Percentiles rank a stretch among this genome's conserved stretches.
phyloP scores from a whole-genome alignment of 2,113 vertebrate genomes.

The Otocyon megalotis region DNA sequence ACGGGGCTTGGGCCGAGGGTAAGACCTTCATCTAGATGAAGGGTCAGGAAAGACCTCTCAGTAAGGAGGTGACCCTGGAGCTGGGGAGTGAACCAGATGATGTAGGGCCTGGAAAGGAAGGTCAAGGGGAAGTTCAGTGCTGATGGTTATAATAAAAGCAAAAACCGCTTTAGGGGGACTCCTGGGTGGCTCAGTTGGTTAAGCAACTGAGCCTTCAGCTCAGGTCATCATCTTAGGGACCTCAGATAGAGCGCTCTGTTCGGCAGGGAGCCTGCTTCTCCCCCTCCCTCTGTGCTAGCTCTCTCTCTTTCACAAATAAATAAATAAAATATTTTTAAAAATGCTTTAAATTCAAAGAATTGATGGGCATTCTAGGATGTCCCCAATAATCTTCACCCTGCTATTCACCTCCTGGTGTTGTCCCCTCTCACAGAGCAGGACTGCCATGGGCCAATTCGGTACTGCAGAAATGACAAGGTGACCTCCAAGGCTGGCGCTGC shows the following conservation, averaged over 20 bases:
- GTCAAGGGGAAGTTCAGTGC: rapidly evolving
- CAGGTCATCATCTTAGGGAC: too few relatives aligned
- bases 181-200: too few relatives aligned
- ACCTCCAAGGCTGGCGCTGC: neutral
- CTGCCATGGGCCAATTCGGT: rapidly evolving
- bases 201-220: too few relatives aligned
- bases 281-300: too few relatives aligned
- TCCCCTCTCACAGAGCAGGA: neutral
- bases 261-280: too few relatives aligned
- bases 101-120: neutral
- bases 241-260: too few relatives aligned
- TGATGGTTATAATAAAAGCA: neutral
- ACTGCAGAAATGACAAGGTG: neutral
- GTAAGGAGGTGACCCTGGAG: neutral
- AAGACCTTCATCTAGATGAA: neutral
- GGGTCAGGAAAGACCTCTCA: neutral
- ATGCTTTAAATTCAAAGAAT: neutral
- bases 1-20: rapidly evolving
- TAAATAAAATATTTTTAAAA: too few relatives aligned
- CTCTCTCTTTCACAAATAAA: too few relatives aligned
- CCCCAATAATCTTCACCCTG: neutral
- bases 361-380: neutral
- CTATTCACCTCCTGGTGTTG: neutral
- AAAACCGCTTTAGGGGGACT: too few relatives aligned
- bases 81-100: neutral